Evolutionary conservation across 1,140 invertebrate genomes (phyloP), one percentile per base, ranked within the genome.

Genomic region (Oreohelix idahoensis): DNA sequence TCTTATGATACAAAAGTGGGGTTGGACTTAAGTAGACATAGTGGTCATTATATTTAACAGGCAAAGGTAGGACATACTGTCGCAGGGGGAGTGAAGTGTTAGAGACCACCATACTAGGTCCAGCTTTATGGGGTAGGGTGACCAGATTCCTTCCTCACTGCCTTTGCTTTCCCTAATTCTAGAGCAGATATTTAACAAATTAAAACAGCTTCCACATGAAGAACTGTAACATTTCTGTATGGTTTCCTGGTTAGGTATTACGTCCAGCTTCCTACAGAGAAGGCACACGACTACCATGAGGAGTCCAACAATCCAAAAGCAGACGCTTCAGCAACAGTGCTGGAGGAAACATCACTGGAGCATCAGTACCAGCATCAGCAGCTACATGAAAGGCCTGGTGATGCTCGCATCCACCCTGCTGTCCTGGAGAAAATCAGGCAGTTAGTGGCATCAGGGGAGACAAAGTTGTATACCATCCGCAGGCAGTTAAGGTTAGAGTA

Each of bases 231-330:
- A n/a, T n/a, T n/a, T n/a, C n/a, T n/a, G n/a, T n/a, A n/a, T 66
- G 63, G 5, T 35, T 4, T 35, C 29, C 29, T 32, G 5, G n/a
- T 1, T n/a, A 92, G 92, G 79, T 91, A 85, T 84, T 93, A 93
- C 85, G 88, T 92, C 13, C 92, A 93, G 88, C 86, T 93, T 13
- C 92, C 92, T 29, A 90, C 90, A 73, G 89, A 89, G 49, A 87
- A 88, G 51, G 91, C 92, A 29, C 92, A 93, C 82, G 91, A 93
- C 80, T 92, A 91, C 84, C 92, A 93, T 79, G 87, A 86, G 53
- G 89, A 89, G 32, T 13, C 29, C 20, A 29, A n/a, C 39, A 58
- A 29, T 23, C 66, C 77, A 36, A 51, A 17, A 53, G 10, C 11
- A 17, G 49, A 77, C 32, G 10, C 75, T 77, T 39, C 71, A 73